Percentiles rank a stretch among this genome's conserved stretches.
phyloP scores from a whole-genome alignment of 1,140 invertebrate species.

The Drosophila mayri region DNA sequence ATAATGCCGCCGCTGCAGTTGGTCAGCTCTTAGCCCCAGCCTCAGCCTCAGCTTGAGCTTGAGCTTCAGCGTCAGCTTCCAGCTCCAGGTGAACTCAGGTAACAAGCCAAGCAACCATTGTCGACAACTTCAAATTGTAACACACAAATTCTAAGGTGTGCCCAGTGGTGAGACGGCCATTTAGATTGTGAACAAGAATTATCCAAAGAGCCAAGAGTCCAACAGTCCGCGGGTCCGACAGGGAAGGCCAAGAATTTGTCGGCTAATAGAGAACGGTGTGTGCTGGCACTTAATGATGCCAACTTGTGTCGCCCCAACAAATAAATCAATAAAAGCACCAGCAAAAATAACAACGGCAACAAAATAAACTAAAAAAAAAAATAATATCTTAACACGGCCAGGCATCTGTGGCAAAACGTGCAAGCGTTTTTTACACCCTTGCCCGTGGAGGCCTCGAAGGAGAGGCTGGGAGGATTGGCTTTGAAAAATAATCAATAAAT shows the following conservation, averaged over 20 bases:
- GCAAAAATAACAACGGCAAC: conserved; percentile 17
- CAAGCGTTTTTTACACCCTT: conserved; percentile 44
- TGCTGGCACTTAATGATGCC: conserved; percentile 79
- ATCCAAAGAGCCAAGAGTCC: conserved; percentile 42
- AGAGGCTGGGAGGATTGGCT: not conserved
- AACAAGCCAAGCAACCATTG: conserved; percentile 63
- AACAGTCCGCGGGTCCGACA: conserved; percentile 61
- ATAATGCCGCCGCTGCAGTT: conserved; percentile 65
- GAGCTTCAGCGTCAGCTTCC: conserved; percentile 1
- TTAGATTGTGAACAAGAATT: conserved; percentile 83
- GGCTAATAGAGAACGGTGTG: conserved; percentile 82
- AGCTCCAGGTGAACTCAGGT: conserved; percentile 30
- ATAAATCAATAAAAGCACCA: conserved; percentile 64
- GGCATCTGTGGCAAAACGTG: conserved; percentile 39
- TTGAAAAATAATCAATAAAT: not conserved
- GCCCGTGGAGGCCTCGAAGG: conserved; percentile 5
- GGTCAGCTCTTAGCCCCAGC: conserved; percentile 55
- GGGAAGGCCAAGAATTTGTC: conserved; percentile 83
- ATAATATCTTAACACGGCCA: conserved; percentile 19
- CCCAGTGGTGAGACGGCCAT: conserved; percentile 68
- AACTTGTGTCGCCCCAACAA: conserved; percentile 73
- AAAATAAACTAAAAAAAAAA: conserved; percentile 8
- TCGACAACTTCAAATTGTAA: conserved; percentile 83
- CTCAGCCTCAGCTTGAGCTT: not conserved
- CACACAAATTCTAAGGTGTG: conserved; percentile 83